Evolutionary conservation across 2,797 vertebrate species (phyloP).

Genomic region (Argya squamiceps): DNA sequence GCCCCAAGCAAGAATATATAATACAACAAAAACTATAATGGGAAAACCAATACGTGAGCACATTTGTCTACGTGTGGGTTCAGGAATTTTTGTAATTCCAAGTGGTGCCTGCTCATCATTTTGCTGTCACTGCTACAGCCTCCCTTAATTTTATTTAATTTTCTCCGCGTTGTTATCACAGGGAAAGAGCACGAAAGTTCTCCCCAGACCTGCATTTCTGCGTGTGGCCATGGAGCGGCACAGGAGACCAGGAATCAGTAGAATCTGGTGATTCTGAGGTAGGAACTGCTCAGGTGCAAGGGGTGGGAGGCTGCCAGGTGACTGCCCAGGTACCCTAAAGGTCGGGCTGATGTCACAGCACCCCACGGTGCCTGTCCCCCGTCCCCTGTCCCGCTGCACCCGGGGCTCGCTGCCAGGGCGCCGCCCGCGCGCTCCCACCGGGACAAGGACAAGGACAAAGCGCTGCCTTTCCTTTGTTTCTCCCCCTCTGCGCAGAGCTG

Average conservation of each 20-base stretch:
- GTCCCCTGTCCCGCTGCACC: too few relatives aligned
- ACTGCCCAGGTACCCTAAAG: rapidly evolving
- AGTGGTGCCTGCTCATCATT: background rate
- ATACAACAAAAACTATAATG: background rate
- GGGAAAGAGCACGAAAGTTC: background rate
- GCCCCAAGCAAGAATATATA: background rate
- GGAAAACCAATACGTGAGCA: background rate
- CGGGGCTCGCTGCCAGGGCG: background rate
- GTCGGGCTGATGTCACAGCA: rapidly evolving
- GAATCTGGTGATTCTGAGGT: rapidly evolving
- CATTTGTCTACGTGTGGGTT: rapidly evolving
- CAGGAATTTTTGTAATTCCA: background rate
- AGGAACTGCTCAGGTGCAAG: rapidly evolving
- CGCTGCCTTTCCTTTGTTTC: background rate
- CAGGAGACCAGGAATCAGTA: background rate
- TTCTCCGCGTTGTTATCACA: background rate
- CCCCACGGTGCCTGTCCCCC: background rate
- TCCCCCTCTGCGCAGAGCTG: background rate
- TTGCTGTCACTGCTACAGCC: background rate
- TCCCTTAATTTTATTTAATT: background rate
- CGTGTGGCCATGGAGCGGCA: background rate
- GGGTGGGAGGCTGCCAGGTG: background rate
- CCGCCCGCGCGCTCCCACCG: too few relatives aligned
- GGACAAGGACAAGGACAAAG: background rate
- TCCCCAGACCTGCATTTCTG: background rate